Percentiles rank a stretch among this genome's conserved stretches.
phyloP scores from a whole-genome alignment of 2,797 vertebrate species.

The Dendrocincla tyrannina region DNA sequence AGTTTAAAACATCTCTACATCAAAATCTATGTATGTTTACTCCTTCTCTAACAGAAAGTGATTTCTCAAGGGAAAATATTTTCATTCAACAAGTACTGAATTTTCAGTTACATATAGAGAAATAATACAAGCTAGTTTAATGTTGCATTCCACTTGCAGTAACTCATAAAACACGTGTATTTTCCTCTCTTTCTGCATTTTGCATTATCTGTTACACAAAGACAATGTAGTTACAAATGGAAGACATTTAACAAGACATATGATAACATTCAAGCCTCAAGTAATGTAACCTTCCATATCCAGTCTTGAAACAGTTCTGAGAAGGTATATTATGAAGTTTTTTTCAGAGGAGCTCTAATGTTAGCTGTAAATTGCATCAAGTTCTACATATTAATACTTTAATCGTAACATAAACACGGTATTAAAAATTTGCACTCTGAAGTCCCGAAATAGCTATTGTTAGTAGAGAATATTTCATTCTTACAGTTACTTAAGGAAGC shows the following conservation, averaged over 20 bases:
- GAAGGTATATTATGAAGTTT: background rate
- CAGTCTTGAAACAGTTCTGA: background rate
- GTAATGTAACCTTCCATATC: background rate
- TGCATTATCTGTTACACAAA: background rate
- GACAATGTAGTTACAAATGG: background rate
- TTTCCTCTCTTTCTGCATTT: background rate
- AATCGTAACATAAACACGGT: background rate
- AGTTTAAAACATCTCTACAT: background rate
- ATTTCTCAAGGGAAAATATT: background rate
- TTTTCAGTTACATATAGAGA: background rate
- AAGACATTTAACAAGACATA: background rate
- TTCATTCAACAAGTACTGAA: background rate
- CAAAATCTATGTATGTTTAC: background rate
- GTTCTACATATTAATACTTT: background rate
- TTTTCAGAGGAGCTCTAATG: background rate
- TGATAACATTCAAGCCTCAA: background rate
- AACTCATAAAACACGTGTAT: background rate
- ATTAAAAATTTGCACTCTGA: background rate
- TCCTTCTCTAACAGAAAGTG: background rate
- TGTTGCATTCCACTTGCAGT: background rate
- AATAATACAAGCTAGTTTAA: background rate
- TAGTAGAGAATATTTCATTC: background rate
- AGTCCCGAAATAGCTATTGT: background rate
- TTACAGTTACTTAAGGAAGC: constrained; percentile 4
- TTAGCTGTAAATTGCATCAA: background rate